Evolutionary conservation across 2,113 vertebrate genomes (phyloP).

Genomic region (Paracanthobrama guichenoti): DNA sequence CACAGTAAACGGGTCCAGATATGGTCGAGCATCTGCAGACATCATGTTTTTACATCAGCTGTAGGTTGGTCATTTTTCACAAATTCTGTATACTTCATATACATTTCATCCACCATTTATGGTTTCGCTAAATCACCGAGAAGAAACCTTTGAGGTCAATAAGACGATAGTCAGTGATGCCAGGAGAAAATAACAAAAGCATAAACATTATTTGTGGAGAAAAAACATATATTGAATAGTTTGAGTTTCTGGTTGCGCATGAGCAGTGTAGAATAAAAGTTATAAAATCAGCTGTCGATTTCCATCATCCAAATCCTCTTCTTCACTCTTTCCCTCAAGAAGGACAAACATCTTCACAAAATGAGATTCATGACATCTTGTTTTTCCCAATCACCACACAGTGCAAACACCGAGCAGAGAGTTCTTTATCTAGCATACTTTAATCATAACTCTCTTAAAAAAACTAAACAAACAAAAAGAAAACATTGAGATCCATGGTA

Average conservation of each 20-base stretch:
- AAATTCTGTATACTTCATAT: not conserved
- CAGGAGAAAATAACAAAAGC: not conserved
- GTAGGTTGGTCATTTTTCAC: not conserved
- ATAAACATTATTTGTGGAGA: not conserved
- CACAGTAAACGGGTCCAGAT: constrained; percentile 15
- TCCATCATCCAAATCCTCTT: not conserved
- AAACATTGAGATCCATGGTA: constrained; percentile 14
- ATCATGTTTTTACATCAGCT: not conserved
- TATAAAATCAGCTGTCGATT: not conserved
- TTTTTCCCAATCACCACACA: constrained; percentile 8
- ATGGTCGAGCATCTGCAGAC: not conserved
- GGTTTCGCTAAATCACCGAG: not conserved
- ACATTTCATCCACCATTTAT: constrained; percentile 14
- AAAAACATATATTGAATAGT: not conserved
- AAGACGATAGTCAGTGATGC: not conserved
- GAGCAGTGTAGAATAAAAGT: not conserved
- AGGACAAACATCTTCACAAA: constrained; percentile 33
- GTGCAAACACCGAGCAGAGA: constrained; percentile 5
- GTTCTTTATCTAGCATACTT: constrained; percentile 6
- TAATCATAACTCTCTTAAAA: constrained; percentile 26
- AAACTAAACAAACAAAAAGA: not conserved
- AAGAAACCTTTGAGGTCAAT: not conserved
- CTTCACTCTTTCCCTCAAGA: constrained; percentile 1
- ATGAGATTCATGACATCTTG: not conserved
- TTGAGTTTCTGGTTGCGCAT: no score